These are phyloP conservation scores for Stenotaenia linearis DNA, from an alignment of 2,888 invertebrate genomes.

Conservation along the genomic window DNA sequence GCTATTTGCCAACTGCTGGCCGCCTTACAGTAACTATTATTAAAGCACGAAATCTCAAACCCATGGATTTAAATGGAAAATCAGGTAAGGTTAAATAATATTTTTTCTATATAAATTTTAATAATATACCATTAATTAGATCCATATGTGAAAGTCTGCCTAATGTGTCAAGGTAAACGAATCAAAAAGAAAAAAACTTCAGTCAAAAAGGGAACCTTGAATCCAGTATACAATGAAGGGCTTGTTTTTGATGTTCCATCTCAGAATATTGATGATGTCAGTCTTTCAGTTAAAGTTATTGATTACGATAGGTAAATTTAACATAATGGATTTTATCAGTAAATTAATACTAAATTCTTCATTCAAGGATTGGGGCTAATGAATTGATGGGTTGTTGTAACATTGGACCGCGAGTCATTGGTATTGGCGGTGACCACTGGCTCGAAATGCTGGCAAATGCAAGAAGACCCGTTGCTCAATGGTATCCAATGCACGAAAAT, in stretches of 20 bases:
- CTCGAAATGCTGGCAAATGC: slow-evolving; percentile 77
- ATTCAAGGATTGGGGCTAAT: slow-evolving; percentile 71
- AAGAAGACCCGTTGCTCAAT: slow-evolving; percentile 74
- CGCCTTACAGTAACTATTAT: slow-evolving; percentile 83
- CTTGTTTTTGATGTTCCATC: slow-evolving; percentile 85
- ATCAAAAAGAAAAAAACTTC: slow-evolving; percentile 91
- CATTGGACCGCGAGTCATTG: slow-evolving; percentile 68
- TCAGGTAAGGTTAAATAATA: slow-evolving; percentile 58
- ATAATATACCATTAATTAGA: slow-evolving; percentile 55
- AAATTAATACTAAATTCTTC: background rate
- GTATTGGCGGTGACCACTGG: slow-evolving; percentile 76
- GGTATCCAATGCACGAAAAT: slow-evolving; percentile 71
- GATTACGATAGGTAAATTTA: slow-evolving; percentile 74
- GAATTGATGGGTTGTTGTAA: slow-evolving; percentile 76
- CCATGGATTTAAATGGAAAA: slow-evolving; percentile 89
- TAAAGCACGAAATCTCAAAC: slow-evolving; percentile 82
- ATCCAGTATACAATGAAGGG: slow-evolving; percentile 89
- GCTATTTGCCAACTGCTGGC: slow-evolving; percentile 85
- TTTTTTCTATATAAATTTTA: background rate
- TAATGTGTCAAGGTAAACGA: slow-evolving; percentile 78
- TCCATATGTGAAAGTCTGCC: slow-evolving; percentile 88
- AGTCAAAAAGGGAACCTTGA: slow-evolving; percentile 77
- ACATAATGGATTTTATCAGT: background rate
- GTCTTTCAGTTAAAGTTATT: slow-evolving; percentile 75
- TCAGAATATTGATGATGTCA: slow-evolving; percentile 73